phyloP scores from a whole-genome alignment of 1,140 invertebrate genomes.

The Oryctes rhinoceros region DNA sequence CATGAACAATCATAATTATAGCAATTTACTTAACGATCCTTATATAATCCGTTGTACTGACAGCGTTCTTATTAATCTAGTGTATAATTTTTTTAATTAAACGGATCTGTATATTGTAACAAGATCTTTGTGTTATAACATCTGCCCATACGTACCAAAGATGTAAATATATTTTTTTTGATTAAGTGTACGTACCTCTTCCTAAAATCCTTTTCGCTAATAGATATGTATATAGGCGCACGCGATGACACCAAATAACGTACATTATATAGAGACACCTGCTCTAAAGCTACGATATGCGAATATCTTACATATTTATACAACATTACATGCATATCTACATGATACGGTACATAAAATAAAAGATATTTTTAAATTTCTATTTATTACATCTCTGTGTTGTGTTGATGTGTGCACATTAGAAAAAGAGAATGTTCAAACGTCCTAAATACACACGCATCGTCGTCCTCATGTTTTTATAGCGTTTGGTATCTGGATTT shows the following conservation, averaged over 20 bases:
- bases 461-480: background rate
- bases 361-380: constrained; percentile 30
- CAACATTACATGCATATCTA: constrained; percentile 24
- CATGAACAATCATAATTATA: no score
- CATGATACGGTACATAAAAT: constrained; percentile 1
- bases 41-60: no score
- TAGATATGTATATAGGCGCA: no score
- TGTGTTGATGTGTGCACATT: background rate
- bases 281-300: background rate
- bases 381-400: constrained; percentile 20
- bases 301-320: constrained; percentile 24
- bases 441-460: constrained; percentile 4
- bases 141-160: no score
- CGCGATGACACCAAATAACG: background rate
- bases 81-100: no score
- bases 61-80: no score
- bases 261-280: background rate
- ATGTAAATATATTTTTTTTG: no score
- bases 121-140: no score
- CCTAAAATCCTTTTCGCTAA: no score
- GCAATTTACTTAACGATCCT: no score
- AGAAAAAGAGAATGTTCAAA: background rate
- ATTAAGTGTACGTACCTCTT: no score
- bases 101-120: no score
- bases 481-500: background rate